Evolutionary conservation across 2,888 invertebrate species (phyloP).

Genomic region (Metacarcinus magister): DNA sequence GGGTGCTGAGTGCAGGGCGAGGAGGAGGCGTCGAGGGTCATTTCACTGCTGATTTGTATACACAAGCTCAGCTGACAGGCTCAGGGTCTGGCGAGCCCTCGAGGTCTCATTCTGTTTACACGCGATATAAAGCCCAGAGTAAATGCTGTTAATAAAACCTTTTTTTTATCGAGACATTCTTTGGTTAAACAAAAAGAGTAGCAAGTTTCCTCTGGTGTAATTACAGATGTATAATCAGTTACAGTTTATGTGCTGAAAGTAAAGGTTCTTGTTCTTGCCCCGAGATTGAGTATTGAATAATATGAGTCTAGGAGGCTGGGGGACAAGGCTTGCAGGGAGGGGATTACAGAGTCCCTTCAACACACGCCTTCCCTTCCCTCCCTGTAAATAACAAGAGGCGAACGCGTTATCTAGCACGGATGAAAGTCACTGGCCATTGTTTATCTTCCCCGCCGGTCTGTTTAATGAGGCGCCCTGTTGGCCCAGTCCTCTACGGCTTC

Average conservation of each 20-base stretch:
- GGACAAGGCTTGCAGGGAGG: neutral
- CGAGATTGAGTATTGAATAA: neutral
- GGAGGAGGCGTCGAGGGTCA: neutral
- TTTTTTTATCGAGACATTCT: neutral
- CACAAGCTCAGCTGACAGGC: slow-evolving; percentile 58
- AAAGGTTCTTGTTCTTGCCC: neutral
- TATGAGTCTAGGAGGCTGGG: neutral
- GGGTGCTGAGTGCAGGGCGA: neutral
- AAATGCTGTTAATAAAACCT: neutral
- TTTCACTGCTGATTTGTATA: neutral
- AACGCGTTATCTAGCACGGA: slow-evolving; percentile 40
- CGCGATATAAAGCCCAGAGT: slow-evolving; percentile 27
- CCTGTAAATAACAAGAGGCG: slow-evolving; percentile 40
- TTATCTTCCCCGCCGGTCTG: slow-evolving; percentile 49
- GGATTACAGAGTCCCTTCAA: neutral
- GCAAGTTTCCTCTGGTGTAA: neutral
- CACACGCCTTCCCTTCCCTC: slow-evolving; percentile 5
- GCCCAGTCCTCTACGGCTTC: slow-evolving; percentile 28
- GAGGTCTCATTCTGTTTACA: neutral
- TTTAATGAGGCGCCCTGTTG: slow-evolving; percentile 51
- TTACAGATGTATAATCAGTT: neutral
- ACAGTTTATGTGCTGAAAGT: neutral
- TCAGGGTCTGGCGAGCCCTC: neutral
- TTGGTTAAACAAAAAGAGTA: neutral
- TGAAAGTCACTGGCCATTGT: slow-evolving; percentile 38